Conservation (phyloP, 2,797 vertebrate genomes). For the Toxotes lorentzi region DNA sequence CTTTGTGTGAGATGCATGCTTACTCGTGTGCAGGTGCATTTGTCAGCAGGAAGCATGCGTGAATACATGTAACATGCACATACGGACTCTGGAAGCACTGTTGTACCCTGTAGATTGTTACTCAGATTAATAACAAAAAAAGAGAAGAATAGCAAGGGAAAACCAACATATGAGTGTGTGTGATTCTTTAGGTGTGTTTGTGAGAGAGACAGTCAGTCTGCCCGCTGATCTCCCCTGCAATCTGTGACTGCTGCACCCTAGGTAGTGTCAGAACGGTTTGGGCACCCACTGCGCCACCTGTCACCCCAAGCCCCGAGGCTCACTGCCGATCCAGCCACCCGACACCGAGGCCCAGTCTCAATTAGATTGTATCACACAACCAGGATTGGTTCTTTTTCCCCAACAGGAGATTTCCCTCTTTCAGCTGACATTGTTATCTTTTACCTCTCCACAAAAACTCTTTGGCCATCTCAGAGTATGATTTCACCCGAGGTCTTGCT, state of each 20-base stretch:
- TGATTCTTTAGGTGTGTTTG: slow-evolving; percentile 3
- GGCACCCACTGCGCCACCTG: slow-evolving; percentile 73
- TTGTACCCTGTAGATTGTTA: slow-evolving; percentile 6
- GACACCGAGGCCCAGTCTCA: slow-evolving; percentile 57
- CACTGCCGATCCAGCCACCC: slow-evolving; percentile 52
- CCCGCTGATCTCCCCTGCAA: slow-evolving; percentile 59
- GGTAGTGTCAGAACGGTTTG: slow-evolving; percentile 69
- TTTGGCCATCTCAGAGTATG: slow-evolving; percentile 17
- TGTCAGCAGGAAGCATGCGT: slow-evolving; percentile 20
- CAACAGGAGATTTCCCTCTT: slow-evolving; percentile 50
- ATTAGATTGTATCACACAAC: slow-evolving; percentile 67
- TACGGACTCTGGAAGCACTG: neutral
- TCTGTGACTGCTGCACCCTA: slow-evolving; percentile 71
- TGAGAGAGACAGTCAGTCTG: slow-evolving; percentile 15
- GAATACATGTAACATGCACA: slow-evolving; percentile 13
- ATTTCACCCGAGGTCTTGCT: slow-evolving; percentile 5
- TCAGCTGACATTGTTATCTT: slow-evolving; percentile 45
- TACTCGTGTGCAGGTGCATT: slow-evolving; percentile 31
- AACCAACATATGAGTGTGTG: neutral
- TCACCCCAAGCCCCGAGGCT: slow-evolving; percentile 63
- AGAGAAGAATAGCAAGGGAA: neutral
- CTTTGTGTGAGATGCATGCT: slow-evolving; percentile 23
- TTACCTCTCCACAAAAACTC: slow-evolving; percentile 38
- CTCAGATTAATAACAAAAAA: slow-evolving; percentile 32
- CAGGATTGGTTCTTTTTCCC: slow-evolving; percentile 50